Base-by-base conservation (phyloP, 1,140 invertebrate genomes). In the Cecropterus lyciades region DNA sequence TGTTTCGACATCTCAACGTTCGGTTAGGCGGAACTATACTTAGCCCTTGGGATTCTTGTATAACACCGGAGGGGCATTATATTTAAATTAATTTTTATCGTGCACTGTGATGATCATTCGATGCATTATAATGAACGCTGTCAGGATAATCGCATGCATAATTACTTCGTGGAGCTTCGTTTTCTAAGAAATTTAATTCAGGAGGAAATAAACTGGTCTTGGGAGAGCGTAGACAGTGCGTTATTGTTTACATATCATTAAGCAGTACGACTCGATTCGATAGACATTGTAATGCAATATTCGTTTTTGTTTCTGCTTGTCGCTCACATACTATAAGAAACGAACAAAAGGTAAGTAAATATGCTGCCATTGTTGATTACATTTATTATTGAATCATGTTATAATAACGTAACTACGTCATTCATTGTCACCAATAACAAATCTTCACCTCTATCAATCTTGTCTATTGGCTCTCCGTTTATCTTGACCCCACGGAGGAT, bases 41-140 rank as follows among this genome's bases (percentile, higher is more conserved):
- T 49, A 60, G 30, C 57, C 57, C 57, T 48, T 7, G 45, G 57
- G 16, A 37, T 60, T 60, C 56, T 49, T 60, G 57, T 60, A 60
- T 60, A 60, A 60, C 45, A 60, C 57, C 45, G 30, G 14, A 37
- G 57, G 45, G 30, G 45, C 45, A 60, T 60, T 49, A 60, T 60
- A 60, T 60, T 60, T 37, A 49, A 60, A 60, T 60, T 60, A 60
- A 60, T 60, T 45, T 60, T 60, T 10, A 60, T 60, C 56, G 45
- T 60, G 45, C 33, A 16, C 43, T 16, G n/a, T 33, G 56, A 60
- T 37, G 56, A 46, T 48, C 56, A 37, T 48, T 37, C 20, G 43
- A 60, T 60, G 56, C 56, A 48, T 60, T 14, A 10, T 30, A 48
- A 59, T 59, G 56, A 60, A n/a, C 13, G 43, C 24, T 4, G 43